These are phyloP conservation scores for Diaprepes abbreviatus DNA, from an alignment of 2,888 invertebrate genomes.

Conservation along the genomic window DNA sequence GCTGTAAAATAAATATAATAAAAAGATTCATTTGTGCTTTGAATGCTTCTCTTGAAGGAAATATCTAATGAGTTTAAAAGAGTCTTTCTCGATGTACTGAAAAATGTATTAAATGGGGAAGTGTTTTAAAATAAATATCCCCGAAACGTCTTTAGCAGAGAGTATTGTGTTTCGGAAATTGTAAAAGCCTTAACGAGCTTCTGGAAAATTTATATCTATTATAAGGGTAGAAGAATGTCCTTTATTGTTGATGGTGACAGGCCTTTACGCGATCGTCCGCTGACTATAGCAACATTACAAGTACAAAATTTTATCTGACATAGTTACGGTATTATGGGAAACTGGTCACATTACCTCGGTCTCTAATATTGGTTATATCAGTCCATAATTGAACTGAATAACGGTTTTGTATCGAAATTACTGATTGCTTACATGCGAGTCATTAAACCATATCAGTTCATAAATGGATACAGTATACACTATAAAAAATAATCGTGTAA, in stretches of 20 bases:
- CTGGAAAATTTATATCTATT: conserved; percentile 36
- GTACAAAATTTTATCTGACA: conserved; percentile 20
- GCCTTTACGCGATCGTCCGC: conserved; percentile 12
- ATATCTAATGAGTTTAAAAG: background rate
- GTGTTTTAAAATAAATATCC: conserved; percentile 26
- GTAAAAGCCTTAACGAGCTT: conserved; percentile 26
- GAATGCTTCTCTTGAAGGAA: no score
- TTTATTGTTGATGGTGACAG: conserved; percentile 31
- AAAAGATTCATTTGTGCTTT: no score
- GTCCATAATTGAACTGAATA: conserved; percentile 30
- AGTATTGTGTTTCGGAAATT: conserved; percentile 31
- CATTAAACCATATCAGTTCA: conserved; percentile 40
- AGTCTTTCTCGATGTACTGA: background rate
- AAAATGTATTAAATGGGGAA: conserved; percentile 21
- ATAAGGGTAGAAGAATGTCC: conserved; percentile 32
- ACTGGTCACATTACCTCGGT: no score
- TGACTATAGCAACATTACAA: background rate
- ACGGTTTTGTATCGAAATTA: conserved; percentile 38
- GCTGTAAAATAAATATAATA: no score
- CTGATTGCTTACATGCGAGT: conserved; percentile 36
- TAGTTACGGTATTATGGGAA: background rate
- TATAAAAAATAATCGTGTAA: conserved; percentile 1
- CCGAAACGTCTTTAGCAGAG: conserved; percentile 17
- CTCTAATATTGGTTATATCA: conserved; percentile 32
- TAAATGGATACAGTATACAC: conserved; percentile 33